phyloP scores from a whole-genome alignment of 2,888 invertebrate genomes.

The Coecobrya sp. region DNA sequence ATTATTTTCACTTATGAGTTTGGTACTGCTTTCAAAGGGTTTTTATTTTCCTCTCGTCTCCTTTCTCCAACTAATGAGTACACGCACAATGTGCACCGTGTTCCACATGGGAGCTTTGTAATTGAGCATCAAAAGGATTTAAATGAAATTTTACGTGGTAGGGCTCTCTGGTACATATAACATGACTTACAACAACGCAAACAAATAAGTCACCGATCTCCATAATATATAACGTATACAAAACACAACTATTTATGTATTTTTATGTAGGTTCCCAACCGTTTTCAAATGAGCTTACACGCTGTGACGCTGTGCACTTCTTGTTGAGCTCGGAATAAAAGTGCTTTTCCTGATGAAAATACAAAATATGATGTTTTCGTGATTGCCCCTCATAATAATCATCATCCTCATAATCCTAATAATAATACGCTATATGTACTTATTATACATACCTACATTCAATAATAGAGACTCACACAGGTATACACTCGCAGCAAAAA shows the following conservation, averaged over 20 bases:
- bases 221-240: background rate
- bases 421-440: background rate
- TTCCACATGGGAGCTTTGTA: background rate
- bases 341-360: background rate
- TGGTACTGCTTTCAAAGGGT: too few relatives aligned
- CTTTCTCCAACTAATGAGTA: background rate
- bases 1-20: too few relatives aligned
- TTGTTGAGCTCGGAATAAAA: background rate
- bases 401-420: constrained; percentile 11
- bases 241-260: background rate
- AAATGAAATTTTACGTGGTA: constrained; percentile 7
- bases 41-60: too few relatives aligned
- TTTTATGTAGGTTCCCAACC: constrained; percentile 1
- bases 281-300: constrained; percentile 15
- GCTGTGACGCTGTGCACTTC: background rate
- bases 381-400: constrained; percentile 64
- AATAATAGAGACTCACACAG: constrained; percentile 8
- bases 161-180: background rate
- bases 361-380: constrained; percentile 60
- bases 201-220: constrained; percentile 16
- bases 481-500: background rate
- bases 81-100: too few relatives aligned
- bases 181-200: background rate
- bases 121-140: constrained; percentile 46
- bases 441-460: background rate